Percentiles rank a stretch among this genome's conserved stretches.
Conservation (phyloP, 2,113 vertebrate species). For the Damaliscus lunatus region DNA sequence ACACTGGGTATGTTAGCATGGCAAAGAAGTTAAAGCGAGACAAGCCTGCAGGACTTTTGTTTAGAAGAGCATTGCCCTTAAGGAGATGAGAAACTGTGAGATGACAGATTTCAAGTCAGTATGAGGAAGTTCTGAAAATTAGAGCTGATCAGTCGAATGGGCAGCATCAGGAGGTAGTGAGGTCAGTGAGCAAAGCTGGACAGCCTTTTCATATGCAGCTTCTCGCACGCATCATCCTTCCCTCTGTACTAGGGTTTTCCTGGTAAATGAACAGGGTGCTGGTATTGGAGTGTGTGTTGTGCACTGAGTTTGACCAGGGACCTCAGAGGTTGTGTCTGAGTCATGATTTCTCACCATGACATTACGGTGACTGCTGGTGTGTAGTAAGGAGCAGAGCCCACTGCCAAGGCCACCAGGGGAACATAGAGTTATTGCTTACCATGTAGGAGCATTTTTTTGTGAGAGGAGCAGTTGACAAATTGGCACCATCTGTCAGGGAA, state of each 20-base stretch:
- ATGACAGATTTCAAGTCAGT: not conserved
- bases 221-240: not conserved
- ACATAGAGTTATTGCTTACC: not conserved
- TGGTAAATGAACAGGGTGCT: not conserved
- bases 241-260: not conserved
- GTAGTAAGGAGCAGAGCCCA: not conserved
- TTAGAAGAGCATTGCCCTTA: not conserved
- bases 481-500: not conserved
- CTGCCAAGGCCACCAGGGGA: not conserved
- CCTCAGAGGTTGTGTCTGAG: not conserved
- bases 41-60: not conserved
- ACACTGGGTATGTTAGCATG: not conserved
- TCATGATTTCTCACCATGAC: not conserved
- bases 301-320: not conserved
- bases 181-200: not conserved
- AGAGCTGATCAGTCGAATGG: not conserved
- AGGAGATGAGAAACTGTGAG: constrained; percentile 3
- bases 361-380: not conserved
- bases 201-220: not conserved
- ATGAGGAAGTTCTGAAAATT: constrained; percentile 3
- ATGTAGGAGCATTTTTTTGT: not conserved
- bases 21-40: not conserved
- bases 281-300: not conserved
- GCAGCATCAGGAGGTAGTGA: not conserved
- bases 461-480: not conserved